Evolutionary conservation across 2,888 invertebrate genomes (phyloP).

Genomic region (Eilema depressum): DNA sequence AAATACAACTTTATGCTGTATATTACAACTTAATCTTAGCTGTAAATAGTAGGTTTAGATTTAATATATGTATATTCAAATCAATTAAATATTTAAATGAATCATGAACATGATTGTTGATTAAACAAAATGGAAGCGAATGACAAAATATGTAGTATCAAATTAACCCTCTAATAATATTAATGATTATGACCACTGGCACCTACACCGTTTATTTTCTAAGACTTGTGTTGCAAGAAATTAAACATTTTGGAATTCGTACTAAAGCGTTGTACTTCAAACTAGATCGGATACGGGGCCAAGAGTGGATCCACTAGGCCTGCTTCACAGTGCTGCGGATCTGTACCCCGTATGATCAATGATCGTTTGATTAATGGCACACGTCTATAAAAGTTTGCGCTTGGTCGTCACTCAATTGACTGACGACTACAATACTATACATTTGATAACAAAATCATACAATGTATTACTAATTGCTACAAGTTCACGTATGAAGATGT

Average conservation of each 20-base stretch:
- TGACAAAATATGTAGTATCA: constrained; percentile 56
- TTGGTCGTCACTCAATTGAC: constrained; percentile 22
- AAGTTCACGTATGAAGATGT: not conserved
- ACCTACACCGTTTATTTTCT: constrained; percentile 71
- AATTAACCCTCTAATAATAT: constrained; percentile 58
- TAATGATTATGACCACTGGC: constrained; percentile 72
- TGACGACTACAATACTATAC: constrained; percentile 31
- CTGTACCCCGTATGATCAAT: constrained; percentile 7
- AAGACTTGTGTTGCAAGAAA: constrained; percentile 33
- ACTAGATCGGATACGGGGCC: constrained; percentile 18
- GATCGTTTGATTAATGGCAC: constrained; percentile 27
- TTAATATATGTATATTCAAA: constrained; percentile 65
- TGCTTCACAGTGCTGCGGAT: not conserved
- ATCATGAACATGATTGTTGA: constrained; percentile 60
- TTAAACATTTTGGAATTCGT: constrained; percentile 25
- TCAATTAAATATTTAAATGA: constrained; percentile 61
- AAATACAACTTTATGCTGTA: constrained; percentile 75
- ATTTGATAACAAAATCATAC: constrained; percentile 28
- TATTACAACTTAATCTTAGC: constrained; percentile 77
- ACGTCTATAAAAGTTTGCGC: constrained; percentile 20
- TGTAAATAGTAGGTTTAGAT: constrained; percentile 79
- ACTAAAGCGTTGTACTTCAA: constrained; percentile 30
- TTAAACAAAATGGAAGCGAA: constrained; percentile 60
- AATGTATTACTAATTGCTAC: not conserved
- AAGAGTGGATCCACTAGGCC: not conserved